Evolutionary conservation across 1,140 invertebrate species (phyloP).

Genomic region (Apis laboriosa): DNA sequence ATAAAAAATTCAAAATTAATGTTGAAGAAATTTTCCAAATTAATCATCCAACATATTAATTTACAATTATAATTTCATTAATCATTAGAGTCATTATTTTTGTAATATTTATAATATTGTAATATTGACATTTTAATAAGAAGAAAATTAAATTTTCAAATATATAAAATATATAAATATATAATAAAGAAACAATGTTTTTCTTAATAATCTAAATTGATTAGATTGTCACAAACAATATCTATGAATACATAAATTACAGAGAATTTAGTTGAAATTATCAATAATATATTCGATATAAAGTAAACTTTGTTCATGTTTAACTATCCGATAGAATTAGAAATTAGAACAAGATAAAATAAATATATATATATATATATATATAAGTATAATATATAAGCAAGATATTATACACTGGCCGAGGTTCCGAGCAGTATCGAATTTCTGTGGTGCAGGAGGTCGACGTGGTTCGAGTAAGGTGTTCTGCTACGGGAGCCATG

Average conservation of each 20-base stretch:
- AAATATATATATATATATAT: slow-evolving; percentile 4
- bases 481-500: slow-evolving; percentile 61
- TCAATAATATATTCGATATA: not conserved
- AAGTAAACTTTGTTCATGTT: not conserved
- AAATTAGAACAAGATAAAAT: slow-evolving; percentile 52
- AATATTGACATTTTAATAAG: not conserved
- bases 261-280: not conserved
- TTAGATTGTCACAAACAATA: too few relatives aligned
- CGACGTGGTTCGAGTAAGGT: slow-evolving; percentile 68
- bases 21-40: not conserved
- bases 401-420: slow-evolving; percentile 43
- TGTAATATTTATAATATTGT: not conserved
- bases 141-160: not conserved
- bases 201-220: not conserved
- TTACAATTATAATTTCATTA: too few relatives aligned
- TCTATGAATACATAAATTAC: not conserved
- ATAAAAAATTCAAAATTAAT: not conserved
- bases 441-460: slow-evolving; percentile 71
- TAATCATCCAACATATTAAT: too few relatives aligned
- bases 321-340: slow-evolving; percentile 40
- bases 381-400: slow-evolving; percentile 17
- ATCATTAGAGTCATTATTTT: not conserved
- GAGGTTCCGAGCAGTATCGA: slow-evolving; percentile 63
- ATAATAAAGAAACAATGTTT: too few relatives aligned
- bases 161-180: too few relatives aligned